Conservation (phyloP, 2,888 invertebrate species). For the Ectobius pallidus region DNA sequence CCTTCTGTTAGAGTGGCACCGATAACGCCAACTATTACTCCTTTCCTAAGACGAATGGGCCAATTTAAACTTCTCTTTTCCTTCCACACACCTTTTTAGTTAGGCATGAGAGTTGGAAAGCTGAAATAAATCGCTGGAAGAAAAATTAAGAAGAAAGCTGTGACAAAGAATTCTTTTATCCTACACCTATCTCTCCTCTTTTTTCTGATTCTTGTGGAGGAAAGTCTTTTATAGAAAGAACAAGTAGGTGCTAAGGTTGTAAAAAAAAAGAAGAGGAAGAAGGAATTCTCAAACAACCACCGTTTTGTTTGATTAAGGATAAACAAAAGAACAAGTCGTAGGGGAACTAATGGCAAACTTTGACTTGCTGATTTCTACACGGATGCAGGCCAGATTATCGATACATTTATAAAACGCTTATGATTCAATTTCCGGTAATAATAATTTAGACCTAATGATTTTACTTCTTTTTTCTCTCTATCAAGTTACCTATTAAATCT, state of each 20-base stretch:
- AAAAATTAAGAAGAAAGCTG: constrained; percentile 31
- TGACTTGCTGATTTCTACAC: too few relatives aligned
- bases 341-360: neutral
- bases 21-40: constrained; percentile 26
- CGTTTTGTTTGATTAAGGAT: constrained; percentile 24
- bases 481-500: too few relatives aligned
- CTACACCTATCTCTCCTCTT: neutral
- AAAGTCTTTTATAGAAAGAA: constrained; percentile 19
- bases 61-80: constrained; percentile 35
- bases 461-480: too few relatives aligned
- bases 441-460: too few relatives aligned
- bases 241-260: neutral
- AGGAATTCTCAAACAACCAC: neutral
- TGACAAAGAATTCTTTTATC: constrained; percentile 20
- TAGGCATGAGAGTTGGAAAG: constrained; percentile 21
- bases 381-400: too few relatives aligned
- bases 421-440: too few relatives aligned
- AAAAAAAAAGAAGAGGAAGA: constrained; percentile 3
- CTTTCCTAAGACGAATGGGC: constrained; percentile 35
- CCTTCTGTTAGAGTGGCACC: constrained; percentile 5
- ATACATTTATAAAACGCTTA: too few relatives aligned
- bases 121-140: constrained; percentile 18
- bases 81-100: constrained; percentile 31
- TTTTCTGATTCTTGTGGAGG: neutral
- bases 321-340: constrained; percentile 6